These are phyloP conservation scores for Pheucticus melanocephalus DNA, from an alignment of 2,113 vertebrate genomes.

Conservation along the genomic window DNA sequence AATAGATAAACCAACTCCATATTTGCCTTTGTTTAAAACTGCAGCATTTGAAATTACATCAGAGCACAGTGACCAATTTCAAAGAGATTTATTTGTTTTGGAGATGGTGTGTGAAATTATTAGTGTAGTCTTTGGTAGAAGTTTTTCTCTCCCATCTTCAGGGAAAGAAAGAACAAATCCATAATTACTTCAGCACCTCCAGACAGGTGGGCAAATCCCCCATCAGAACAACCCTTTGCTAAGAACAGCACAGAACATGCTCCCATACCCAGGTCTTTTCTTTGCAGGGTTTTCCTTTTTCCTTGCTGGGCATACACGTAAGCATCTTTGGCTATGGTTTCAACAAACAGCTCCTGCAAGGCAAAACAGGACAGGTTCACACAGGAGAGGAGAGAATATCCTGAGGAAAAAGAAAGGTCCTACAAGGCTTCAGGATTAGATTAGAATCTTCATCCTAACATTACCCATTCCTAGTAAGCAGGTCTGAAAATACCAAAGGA, in stretches of 20 bases:
- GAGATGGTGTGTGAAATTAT: not conserved
- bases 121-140: not conserved
- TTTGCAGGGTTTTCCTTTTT: constrained; percentile 95
- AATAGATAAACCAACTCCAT: rapidly evolving
- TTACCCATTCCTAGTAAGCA: not conserved
- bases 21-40: not conserved
- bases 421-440: not conserved
- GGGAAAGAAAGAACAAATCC: not conserved
- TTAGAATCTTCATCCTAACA: not conserved
- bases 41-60: not conserved
- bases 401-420: not conserved
- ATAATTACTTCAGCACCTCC: not conserved
- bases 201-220: not conserved
- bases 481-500: not conserved
- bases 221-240: not conserved
- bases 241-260: not conserved
- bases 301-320: constrained; percentile 91
- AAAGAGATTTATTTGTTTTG: not conserved
- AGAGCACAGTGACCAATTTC: not conserved
- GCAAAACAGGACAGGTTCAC: not conserved
- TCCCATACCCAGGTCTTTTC: constrained; percentile 90
- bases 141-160: not conserved
- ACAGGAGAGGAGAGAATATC: not conserved
- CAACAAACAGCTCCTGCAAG: constrained; percentile 91
- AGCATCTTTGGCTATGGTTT: constrained; percentile 95